phyloP scores from a whole-genome alignment of 2,797 vertebrate genomes.

The Carapus acus region DNA sequence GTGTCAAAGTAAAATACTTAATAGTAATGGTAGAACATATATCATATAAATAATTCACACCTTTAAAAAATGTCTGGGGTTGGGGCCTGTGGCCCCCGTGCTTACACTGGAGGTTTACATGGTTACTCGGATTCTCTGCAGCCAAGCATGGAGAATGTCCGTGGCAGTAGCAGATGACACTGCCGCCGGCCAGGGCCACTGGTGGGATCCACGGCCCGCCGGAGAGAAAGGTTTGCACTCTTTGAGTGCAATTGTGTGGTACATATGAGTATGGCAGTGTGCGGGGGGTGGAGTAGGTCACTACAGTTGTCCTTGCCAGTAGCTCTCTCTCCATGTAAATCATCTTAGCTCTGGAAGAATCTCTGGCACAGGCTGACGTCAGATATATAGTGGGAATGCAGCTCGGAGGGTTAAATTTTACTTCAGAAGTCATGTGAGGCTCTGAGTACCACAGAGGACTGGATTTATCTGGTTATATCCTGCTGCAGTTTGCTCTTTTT shows the following conservation, averaged over 20 bases:
- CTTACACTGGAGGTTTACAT: constrained; percentile 7
- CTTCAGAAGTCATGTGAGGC: constrained; percentile 3
- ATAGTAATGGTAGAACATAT: no score
- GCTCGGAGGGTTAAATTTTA: constrained; percentile 16
- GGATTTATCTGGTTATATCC: neutral
- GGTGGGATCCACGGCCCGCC: constrained; percentile 40
- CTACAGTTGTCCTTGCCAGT: constrained; percentile 62
- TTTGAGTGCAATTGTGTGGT: constrained; percentile 32
- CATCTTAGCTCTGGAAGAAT: constrained; percentile 35
- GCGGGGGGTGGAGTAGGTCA: constrained; percentile 18
- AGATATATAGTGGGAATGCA: constrained; percentile 17
- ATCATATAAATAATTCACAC: no score
- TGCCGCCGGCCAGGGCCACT: constrained; percentile 44
- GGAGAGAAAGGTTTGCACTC: constrained; percentile 41
- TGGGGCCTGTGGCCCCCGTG: no score
- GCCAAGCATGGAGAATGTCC: constrained; percentile 37
- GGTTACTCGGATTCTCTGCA: constrained; percentile 17
- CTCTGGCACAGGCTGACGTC: constrained; percentile 42
- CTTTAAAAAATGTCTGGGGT: no score
- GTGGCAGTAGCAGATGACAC: constrained; percentile 41
- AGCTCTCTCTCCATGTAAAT: constrained; percentile 58
- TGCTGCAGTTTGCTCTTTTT: neutral
- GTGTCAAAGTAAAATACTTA: no score
- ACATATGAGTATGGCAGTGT: neutral
- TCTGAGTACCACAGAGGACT: neutral